Evolutionary conservation across 1,140 invertebrate species (phyloP), one percentile per base, ranked within the genome.

Genomic region (Pachypeltis micranthus): DNA sequence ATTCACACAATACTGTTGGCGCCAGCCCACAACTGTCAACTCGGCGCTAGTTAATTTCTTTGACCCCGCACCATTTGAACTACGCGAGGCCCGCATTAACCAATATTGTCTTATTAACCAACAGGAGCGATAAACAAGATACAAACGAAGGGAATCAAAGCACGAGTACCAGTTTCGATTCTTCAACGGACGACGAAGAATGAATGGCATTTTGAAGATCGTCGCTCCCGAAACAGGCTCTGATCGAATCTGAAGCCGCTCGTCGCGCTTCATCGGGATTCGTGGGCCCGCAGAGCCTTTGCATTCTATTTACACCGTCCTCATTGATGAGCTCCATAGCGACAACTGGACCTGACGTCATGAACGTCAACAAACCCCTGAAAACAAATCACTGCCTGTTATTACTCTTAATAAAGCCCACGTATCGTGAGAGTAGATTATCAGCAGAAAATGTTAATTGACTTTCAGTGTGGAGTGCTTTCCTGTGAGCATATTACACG

Each of bases 261-360:
- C 72, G 70, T 68, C 78, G 76, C 16, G 86, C 86, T 67, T 80
- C 77, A 1, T 74, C 66, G 21, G 85, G 83, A 75, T 91, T 85
- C 39, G 75, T 77, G 12, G 86, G 80, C 19, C 87, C 89, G 56
- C 87, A 74, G 21, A 83, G 68, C 69, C 83, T 77, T 16, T 76
- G 69, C 80, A 81, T 86, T 66, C 70, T 77, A 61, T 76, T 70
- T 4, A 88, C 75, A 58, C 82, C 83, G 76, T 88, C 81, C 64
- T 85, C 81, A n/a, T 84, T 85, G 31, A 90, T 79, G 29, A 93
- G 70, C 72, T 91, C 85, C 70, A 93, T 71, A 12, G 81, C 84
- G 68, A 90, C 74, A 0, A 90, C 78, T 51, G 84, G 81, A 26
- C 85, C 86, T 62, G 83, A 83, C n/a, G 81, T 81, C 19, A 92